Evolutionary conservation across 1,140 invertebrate genomes (phyloP).

Genomic region (Oncopodura yosiiana): DNA sequence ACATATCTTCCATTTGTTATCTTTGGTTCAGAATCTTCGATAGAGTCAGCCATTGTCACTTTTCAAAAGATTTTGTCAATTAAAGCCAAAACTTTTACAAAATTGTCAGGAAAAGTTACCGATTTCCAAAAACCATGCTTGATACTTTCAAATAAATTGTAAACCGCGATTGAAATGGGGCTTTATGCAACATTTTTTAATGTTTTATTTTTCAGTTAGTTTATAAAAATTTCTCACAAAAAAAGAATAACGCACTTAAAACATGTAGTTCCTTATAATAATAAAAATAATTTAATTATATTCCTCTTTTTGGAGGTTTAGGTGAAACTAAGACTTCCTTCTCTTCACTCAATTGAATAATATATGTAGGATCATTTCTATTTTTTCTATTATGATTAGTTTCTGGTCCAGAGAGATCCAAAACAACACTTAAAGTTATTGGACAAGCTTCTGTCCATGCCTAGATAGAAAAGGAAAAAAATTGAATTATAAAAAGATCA

Average conservation of each 20-base stretch:
- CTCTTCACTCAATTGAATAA: conserved; percentile 77
- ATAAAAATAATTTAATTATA: conserved; percentile 43
- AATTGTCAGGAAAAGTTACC: too few species aligned
- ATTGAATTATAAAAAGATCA: neutral
- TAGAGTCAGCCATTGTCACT: too few species aligned
- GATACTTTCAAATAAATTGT: too few species aligned
- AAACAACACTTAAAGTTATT: conserved; percentile 71
- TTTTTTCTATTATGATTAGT: conserved; percentile 40
- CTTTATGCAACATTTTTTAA: too few species aligned
- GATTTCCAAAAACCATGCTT: too few species aligned
- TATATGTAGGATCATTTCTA: conserved; percentile 50
- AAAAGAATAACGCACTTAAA: too few species aligned
- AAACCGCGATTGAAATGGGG: too few species aligned
- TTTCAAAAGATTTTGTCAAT: too few species aligned
- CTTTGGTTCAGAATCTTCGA: too few species aligned
- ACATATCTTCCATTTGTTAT: conserved; percentile 23
- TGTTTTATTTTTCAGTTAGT: too few species aligned
- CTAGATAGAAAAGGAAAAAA: conserved; percentile 4
- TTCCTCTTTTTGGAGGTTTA: conserved; percentile 73
- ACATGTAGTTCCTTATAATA: neutral
- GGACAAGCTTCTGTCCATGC: conserved; percentile 79
- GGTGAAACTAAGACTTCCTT: conserved; percentile 79
- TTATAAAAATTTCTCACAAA: too few species aligned
- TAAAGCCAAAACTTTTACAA: too few species aligned
- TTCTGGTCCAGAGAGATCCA: conserved; percentile 61